phyloP scores from a whole-genome alignment of 2,888 invertebrate species.

The Agonopterix heracliana region DNA sequence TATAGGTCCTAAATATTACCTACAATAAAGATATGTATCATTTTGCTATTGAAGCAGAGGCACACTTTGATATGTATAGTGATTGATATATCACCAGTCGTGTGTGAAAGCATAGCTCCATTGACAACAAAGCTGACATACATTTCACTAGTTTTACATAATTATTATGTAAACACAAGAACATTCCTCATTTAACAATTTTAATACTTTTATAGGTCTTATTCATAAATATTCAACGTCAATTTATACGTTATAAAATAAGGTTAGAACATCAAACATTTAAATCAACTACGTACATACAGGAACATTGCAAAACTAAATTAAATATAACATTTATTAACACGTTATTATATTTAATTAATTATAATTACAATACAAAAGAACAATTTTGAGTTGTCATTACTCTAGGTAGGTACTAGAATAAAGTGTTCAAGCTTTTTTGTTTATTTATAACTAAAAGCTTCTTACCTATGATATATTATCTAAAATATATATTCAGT shows the following conservation, averaged over 20 bases:
- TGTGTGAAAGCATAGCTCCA: constrained; percentile 55
- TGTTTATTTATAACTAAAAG: background rate
- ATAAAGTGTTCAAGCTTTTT: constrained; percentile 6
- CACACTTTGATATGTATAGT: constrained; percentile 74
- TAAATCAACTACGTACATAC: constrained; percentile 35
- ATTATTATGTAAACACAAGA: constrained; percentile 35
- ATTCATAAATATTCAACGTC: background rate
- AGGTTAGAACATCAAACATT: constrained; percentile 26
- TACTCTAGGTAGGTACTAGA: background rate
- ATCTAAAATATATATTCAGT: constrained; percentile 8
- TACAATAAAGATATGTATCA: constrained; percentile 68
- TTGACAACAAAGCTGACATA: constrained; percentile 60
- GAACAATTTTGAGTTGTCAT: constrained; percentile 1
- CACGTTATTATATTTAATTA: constrained; percentile 1
- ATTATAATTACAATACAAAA: constrained; percentile 5
- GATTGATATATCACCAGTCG: constrained; percentile 36
- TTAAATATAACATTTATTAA: constrained; percentile 17
- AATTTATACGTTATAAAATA: constrained; percentile 16
- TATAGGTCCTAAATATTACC: constrained; percentile 47
- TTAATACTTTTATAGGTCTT: constrained; percentile 16
- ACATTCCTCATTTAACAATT: constrained; percentile 14
- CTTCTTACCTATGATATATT: background rate
- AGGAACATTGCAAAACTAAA: constrained; percentile 55
- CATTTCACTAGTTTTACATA: constrained; percentile 13
- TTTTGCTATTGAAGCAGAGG: constrained; percentile 70